Evolutionary conservation across 1,140 invertebrate genomes (phyloP), one percentile per base, ranked within the genome.

Genomic region (Stegodyphus dumicola): DNA sequence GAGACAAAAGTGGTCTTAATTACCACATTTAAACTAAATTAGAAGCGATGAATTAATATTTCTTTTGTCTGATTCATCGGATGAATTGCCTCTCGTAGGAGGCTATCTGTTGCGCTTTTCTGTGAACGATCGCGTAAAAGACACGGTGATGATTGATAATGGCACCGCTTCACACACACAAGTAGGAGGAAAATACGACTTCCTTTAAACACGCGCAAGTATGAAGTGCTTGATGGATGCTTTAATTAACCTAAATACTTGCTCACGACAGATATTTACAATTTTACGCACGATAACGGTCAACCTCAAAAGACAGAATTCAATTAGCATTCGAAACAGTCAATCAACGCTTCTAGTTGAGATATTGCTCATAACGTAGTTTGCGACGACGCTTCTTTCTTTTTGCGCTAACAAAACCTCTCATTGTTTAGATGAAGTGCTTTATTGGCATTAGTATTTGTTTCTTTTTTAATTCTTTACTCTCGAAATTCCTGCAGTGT

Each of bases 171-270:
- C 56, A 11, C 56, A 11, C 56, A 11, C 56, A 11, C 6, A 53
- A 78, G 77, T 66, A 48, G 75, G 65, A 78, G 77, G 51, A 56
- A 78, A 69, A 69, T 71, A 81, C 69, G 69, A 81, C 78, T 73
- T 81, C 69, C 33, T 73, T 73, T 73, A 17, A n/a, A 33, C 33
- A 49, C 65, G 33, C 66, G 2, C 10, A 64, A 33, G 65, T 54
- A 73, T 81, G 69, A 60, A 64, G 51, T 51, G 53, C 17, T 81
- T 77, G 77, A 78, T 78, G 53, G 18, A 77, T 54, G 66, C 65
- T 78, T 69, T 73, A 69, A 73, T 81, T 81, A 81, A 81, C 78
- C 78, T 81, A 81, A 73, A 81, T 81, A 73, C 52, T 73, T 64
- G 15, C 54, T 73, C 66, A 51, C 54, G 70, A 81, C 78, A 81